Base-by-base conservation (phyloP, 2,888 invertebrate species). In the Epistrophella euchroma region DNA sequence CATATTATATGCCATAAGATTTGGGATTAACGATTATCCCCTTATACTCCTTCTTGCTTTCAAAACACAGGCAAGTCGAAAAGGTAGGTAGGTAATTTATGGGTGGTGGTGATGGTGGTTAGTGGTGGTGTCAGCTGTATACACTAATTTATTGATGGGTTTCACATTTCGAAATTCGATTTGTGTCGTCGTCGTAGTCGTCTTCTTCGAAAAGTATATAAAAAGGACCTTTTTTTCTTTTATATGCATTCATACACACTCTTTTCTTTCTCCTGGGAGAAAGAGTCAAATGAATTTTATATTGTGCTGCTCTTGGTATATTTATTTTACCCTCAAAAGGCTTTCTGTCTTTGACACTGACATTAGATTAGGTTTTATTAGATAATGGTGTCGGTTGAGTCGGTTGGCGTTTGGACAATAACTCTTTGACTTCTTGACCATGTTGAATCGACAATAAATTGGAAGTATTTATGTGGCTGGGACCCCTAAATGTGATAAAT, bases 121-220 rank as follows among this genome's bases (percentile, higher is more conserved):
- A 43, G 28, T 66, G 37, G 35, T 52, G 37, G 68, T 68, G 52
- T 68, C 68, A 68, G 52, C 25, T 68, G 35, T 37, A n/a, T n/a
- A 17, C 52, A 71, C 58, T 73, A 77, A 82, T 77, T 82, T 77
- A 82, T 77, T 82, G 77, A 77, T 77, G 71, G 25, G 35, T 64
- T 72, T 66, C 40, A 45, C 40, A 78, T 78, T 73, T 50, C 37
- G 77, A 80, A 77, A 52, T 68, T 60, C 47, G 52, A 68, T 60
- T 68, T 73, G 56, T 66, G 55, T 47, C 17, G 28, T 32, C 32
- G 32, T 32, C 9, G 25, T 4, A 4, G 55, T 28, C 2, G 52
- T 25, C 52, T 13, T 6, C 6, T 28, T 11, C 32, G 32, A 37
- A 19, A 7, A 56, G 17, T 17, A 32, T 9, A 7, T 17, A 32